These are phyloP conservation scores for Rotaria macrura DNA, from an alignment of 2,888 invertebrate genomes.

Conservation along the genomic window DNA sequence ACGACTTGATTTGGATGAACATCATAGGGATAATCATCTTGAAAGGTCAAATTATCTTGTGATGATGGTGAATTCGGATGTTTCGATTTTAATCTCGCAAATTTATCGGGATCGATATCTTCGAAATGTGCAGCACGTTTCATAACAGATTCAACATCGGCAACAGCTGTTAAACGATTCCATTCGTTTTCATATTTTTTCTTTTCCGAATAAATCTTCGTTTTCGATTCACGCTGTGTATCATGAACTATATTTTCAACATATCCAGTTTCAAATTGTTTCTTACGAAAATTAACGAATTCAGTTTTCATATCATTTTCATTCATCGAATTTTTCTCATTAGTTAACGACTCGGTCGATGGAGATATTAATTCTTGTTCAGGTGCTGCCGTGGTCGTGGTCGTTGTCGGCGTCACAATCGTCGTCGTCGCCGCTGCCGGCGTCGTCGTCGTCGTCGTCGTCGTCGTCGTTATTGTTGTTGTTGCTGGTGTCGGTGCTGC, in stretches of 20 bases:
- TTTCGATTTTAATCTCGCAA: constrained; percentile 24
- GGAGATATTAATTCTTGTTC: not conserved
- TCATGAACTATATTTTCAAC: not conserved
- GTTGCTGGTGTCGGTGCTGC: too few species aligned
- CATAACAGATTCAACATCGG: constrained; percentile 29
- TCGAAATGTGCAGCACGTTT: constrained; percentile 33
- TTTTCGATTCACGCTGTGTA: not conserved
- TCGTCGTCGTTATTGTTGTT: too few species aligned
- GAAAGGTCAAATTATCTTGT: not conserved
- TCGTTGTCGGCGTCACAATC: too few species aligned
- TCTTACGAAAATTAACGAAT: constrained; percentile 19
- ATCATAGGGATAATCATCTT: not conserved
- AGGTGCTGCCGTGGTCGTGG: too few species aligned
- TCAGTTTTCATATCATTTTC: not conserved
- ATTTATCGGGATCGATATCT: constrained; percentile 31
- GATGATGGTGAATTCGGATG: not conserved
- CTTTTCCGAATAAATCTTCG: constrained; percentile 5
- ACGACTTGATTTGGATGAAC: not conserved
- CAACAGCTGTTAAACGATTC: constrained; percentile 22
- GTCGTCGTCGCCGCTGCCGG: too few species aligned
- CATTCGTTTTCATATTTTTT: constrained; percentile 29
- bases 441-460: too few species aligned
- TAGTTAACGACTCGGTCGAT: not conserved
- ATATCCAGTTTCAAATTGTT: constrained; percentile 6
- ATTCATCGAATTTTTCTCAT: not conserved